Base-by-base conservation (phyloP, 1,140 invertebrate species). In the Hyles euphorbiae region DNA sequence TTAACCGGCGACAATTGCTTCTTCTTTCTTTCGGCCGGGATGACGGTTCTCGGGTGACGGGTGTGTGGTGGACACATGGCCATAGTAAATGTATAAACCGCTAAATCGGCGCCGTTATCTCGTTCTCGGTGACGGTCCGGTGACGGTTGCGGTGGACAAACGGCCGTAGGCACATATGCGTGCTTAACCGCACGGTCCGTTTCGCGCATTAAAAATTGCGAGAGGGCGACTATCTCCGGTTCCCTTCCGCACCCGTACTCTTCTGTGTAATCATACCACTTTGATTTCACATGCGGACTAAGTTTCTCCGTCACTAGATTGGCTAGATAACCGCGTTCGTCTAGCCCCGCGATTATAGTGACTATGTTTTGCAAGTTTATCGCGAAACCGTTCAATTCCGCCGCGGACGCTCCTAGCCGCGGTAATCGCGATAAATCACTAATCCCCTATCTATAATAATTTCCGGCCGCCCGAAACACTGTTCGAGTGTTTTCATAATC, bases 241-340 rank as follows among this genome's bases (percentile, higher is more conserved):
- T 56, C 45, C 6, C 12, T 7, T 1, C 22, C n/a, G 34, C 3
- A 10, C 33, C 9, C 51, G 34, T 8, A n/a, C 34, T 53, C 34
- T 3, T 49, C n/a, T 49, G 51, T 2, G 4, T 53, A 53, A 9
- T 53, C 51, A 10, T 33, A 53, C 51, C 51, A 53, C 10, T 32
- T 33, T 3, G 51, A 33, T 34, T 11, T 53, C 1, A 53, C 7
- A 40, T 53, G 51, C 33, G 51, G 51, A 3, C 34, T 12, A 3
- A 53, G 10, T 33, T 53, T 53, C 9, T 53, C 51, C 0, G 34
- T 7, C 10, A 56, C 55, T 49, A 49, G 55, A 33, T 56, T 56
- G 5, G 36, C 3, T 3, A 49, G 55, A 12, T 49, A 56, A 11
- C 46, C 34, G 8, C 6, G 7, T 9, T 34, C 34, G 33, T 49